Evolutionary conservation across 1,140 invertebrate genomes (phyloP).

Genomic region (Heliothis virescens): DNA sequence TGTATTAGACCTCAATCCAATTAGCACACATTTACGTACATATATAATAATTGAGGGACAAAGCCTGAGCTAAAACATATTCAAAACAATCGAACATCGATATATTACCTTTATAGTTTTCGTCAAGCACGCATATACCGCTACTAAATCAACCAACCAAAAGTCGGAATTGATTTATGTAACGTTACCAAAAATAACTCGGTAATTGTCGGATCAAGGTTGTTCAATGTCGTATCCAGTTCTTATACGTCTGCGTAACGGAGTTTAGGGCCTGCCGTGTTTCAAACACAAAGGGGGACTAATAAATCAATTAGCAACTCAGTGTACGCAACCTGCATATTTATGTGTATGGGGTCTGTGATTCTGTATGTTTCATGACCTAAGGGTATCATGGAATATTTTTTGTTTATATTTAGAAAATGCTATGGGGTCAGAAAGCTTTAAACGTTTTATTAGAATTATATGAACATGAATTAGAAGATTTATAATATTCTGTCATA

Average conservation of each 20-base stretch:
- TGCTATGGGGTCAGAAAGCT: too few species aligned
- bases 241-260: not conserved
- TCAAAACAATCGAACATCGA: not conserved
- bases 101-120: not conserved
- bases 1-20: not conserved
- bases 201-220: conserved; percentile 36
- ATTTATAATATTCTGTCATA: too few species aligned
- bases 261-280: conserved; percentile 28
- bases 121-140: not conserved
- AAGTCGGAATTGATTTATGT: conserved; percentile 18
- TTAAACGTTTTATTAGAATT: too few species aligned
- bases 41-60: too few species aligned
- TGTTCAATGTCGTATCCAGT: conserved; percentile 31
- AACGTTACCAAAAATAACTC: conserved; percentile 38
- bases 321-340: conserved; percentile 15
- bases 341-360: not conserved
- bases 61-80: not conserved
- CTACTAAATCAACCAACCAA: not conserved
- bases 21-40: not conserved
- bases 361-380: conserved; percentile 2
- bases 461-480: too few species aligned
- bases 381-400: not conserved
- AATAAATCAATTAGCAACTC: conserved; percentile 45
- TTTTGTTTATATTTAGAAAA: not conserved
- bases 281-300: conserved; percentile 35